Conservation (phyloP, 2,888 invertebrate genomes). For the Rhogogaster chlorosoma region DNA sequence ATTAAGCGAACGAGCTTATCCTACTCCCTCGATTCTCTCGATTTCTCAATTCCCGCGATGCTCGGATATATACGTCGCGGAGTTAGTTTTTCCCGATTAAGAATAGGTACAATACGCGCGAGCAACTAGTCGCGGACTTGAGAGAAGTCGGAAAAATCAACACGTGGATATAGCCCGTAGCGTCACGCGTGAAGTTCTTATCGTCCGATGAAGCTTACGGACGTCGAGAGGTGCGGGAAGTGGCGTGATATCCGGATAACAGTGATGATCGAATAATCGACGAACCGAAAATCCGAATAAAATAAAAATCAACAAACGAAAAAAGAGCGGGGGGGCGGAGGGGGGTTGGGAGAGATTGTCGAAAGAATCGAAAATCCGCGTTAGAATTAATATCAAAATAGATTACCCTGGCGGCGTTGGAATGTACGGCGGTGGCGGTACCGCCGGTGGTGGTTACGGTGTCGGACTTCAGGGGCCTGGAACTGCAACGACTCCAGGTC, state of each 20-base stretch:
- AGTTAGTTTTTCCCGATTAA: no score
- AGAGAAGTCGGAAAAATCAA: no score
- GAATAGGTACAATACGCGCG: no score
- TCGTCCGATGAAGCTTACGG: background rate
- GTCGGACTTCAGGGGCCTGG: conserved; percentile 70
- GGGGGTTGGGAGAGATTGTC: no score
- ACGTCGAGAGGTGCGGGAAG: background rate
- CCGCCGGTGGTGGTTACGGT: conserved; percentile 72
- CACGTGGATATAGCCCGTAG: no score
- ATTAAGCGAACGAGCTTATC: no score
- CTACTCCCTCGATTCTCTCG: background rate
- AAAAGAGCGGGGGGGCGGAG: background rate
- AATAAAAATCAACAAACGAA: background rate
- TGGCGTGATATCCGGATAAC: background rate
- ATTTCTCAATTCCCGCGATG: background rate
- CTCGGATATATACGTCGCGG: background rate
- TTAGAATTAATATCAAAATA: conserved; percentile 71
- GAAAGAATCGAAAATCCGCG: no score
- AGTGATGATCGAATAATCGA: background rate
- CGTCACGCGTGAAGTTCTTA: no score
- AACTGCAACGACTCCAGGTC: conserved; percentile 61
- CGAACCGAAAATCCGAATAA: background rate
- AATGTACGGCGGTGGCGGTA: conserved; percentile 75
- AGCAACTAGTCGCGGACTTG: no score
- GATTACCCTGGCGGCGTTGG: conserved; percentile 73